These are phyloP conservation scores for Mirounga angustirostris DNA, from an alignment of 2,113 vertebrate genomes.

Conservation along the genomic window DNA sequence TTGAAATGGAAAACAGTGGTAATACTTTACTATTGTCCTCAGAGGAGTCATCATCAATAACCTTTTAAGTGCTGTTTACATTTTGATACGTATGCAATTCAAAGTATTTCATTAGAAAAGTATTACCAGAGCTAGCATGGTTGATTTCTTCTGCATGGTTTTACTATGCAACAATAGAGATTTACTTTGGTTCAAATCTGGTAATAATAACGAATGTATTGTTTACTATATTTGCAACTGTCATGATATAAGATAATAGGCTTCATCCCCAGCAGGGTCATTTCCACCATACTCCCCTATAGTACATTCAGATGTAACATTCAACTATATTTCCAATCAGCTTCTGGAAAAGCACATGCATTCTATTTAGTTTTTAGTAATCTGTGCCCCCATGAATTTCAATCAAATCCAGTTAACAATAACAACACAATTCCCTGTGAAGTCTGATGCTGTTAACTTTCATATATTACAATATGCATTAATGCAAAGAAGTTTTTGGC, in stretches of 20 bases:
- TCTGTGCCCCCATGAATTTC: constrained; percentile 32
- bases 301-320: constrained; percentile 1
- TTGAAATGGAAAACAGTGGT: constrained; percentile 61
- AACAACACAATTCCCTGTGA: constrained; percentile 50
- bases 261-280: neutral
- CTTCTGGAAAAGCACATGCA: constrained; percentile 50
- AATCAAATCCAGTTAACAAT: constrained; percentile 10
- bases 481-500: neutral
- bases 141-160: constrained; percentile 29
- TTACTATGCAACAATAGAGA: constrained; percentile 13
- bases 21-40: constrained; percentile 60
- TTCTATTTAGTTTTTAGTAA: constrained; percentile 53
- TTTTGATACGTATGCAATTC: constrained; percentile 55
- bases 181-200: constrained; percentile 63
- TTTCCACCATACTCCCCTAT: neutral
- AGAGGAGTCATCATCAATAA: constrained; percentile 45
- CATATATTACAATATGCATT: neutral
- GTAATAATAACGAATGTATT: constrained; percentile 62
- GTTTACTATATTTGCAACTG: constrained; percentile 50
- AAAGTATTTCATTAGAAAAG: constrained; percentile 18
- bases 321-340: constrained; percentile 11
- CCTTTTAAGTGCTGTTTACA: constrained; percentile 64
- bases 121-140: neutral
- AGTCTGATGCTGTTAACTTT: neutral
- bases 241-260: constrained; percentile 40